phyloP scores from a whole-genome alignment of 2,113 vertebrate genomes.

The Apodemus speciosus region DNA sequence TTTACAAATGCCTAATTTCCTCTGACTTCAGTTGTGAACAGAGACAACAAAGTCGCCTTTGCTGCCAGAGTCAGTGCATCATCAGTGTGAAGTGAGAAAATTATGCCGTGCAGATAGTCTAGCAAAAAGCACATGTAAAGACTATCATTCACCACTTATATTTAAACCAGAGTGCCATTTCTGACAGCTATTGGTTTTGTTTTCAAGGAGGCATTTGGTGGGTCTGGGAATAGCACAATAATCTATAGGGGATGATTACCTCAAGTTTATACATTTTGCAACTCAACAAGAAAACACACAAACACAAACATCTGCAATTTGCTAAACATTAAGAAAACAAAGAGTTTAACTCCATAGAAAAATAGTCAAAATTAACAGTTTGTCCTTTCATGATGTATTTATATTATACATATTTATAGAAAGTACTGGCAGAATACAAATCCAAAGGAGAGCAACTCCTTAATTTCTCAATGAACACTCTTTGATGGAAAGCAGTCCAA shows the following conservation, averaged over 20 bases:
- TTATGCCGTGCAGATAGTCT: neutral
- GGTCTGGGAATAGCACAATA: neutral
- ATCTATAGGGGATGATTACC: conserved; percentile 2
- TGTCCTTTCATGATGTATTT: neutral
- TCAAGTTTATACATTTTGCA: conserved; percentile 27
- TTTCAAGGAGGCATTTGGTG: neutral
- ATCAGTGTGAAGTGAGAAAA: conserved; percentile 33
- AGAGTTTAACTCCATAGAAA: conserved; percentile 24
- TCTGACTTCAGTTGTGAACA: neutral
- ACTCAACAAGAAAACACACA: neutral
- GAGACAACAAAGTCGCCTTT: conserved; percentile 63
- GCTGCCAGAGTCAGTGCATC: conserved; percentile 46
- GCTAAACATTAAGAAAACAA: conserved; percentile 25
- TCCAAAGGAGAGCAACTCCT: neutral
- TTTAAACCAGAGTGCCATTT: conserved; percentile 48
- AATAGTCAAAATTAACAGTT: neutral
- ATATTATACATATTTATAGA: neutral
- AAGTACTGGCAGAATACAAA: neutral
- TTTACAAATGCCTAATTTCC: conserved; percentile 12
- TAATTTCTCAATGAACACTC: neutral
- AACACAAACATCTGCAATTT: neutral
- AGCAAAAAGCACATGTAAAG: neutral
- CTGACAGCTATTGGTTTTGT: conserved; percentile 11
- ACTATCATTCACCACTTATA: conserved; percentile 46
- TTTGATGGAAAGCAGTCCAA: neutral